These are phyloP conservation scores for Mesorhabditis spiculigera DNA, from an alignment of 2,888 invertebrate genomes.

Conservation along the genomic window DNA sequence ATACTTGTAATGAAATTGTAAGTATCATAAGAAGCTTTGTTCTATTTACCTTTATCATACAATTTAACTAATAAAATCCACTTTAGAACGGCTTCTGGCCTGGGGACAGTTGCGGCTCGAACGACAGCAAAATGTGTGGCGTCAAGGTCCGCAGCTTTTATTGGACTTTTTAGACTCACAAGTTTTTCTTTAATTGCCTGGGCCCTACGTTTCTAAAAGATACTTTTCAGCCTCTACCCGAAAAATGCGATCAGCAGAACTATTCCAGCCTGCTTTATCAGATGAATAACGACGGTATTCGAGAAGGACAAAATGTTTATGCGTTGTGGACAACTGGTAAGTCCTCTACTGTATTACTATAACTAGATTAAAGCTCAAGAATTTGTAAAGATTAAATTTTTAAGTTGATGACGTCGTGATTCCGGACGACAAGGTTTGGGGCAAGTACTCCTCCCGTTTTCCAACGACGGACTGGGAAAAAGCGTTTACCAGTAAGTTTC, in stretches of 20 bases:
- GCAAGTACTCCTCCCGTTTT: not conserved
- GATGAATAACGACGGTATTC: not conserved
- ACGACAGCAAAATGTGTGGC: not conserved
- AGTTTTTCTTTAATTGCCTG: not conserved
- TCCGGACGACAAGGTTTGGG: not conserved
- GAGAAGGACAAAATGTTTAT: not conserved
- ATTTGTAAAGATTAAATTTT: not conserved
- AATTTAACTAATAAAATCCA: no score
- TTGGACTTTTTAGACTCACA: not conserved
- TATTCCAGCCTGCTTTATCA: not conserved
- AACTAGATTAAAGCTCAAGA: not conserved
- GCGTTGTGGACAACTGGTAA: constrained; percentile 1
- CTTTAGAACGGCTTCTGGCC: not conserved
- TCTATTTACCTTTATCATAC: no score
- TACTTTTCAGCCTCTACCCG: not conserved
- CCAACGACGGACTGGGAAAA: not conserved
- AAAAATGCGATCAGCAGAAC: not conserved
- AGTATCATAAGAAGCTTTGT: no score
- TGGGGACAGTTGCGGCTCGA: not conserved
- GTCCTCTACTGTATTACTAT: not conserved
- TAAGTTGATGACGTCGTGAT: not conserved
- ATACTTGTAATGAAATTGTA: constrained; percentile 1
- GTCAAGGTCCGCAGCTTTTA: no score
- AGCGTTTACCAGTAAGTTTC: not conserved
- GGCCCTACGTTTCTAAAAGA: no score